Evolutionary conservation across 2,113 vertebrate species (phyloP).

Genomic region (Anhinga anhinga): DNA sequence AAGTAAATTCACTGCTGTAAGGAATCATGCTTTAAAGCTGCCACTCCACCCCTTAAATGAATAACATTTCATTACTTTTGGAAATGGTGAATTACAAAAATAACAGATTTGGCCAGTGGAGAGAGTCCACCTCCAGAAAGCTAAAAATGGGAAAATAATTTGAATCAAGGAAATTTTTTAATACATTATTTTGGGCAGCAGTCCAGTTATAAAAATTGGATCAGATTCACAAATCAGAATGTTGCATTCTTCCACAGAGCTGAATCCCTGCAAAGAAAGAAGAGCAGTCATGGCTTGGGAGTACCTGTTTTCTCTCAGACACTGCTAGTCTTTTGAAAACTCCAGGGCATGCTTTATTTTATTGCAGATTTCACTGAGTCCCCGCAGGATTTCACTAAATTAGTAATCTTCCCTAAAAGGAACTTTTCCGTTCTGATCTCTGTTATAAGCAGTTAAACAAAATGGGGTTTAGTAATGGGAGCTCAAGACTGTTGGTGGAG

Average conservation of each 20-base stretch:
- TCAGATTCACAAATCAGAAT: background rate
- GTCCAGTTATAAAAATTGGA: background rate
- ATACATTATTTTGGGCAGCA: background rate
- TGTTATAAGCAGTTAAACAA: background rate
- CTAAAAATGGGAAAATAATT: slow-evolving; percentile 1
- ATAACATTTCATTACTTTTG: background rate
- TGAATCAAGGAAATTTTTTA: background rate
- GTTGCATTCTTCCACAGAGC: background rate
- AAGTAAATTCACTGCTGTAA: background rate
- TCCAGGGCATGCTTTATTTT: background rate
- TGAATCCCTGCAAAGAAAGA: background rate
- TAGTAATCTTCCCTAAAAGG: background rate
- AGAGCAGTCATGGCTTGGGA: background rate
- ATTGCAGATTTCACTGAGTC: background rate
- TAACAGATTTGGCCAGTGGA: background rate
- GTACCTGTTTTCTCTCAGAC: slow-evolving; percentile 15
- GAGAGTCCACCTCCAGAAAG: background rate
- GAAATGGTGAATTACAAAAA: background rate
- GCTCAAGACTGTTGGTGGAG: background rate
- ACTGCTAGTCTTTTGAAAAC: background rate
- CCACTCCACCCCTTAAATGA: background rate
- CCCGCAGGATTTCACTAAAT: background rate
- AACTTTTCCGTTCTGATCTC: background rate
- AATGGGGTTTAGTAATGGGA: background rate
- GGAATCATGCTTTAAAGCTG: background rate